Percentiles rank a stretch among this genome's conserved stretches.
Conservation (phyloP, 2,888 invertebrate species). For the Morinoia aosen region DNA sequence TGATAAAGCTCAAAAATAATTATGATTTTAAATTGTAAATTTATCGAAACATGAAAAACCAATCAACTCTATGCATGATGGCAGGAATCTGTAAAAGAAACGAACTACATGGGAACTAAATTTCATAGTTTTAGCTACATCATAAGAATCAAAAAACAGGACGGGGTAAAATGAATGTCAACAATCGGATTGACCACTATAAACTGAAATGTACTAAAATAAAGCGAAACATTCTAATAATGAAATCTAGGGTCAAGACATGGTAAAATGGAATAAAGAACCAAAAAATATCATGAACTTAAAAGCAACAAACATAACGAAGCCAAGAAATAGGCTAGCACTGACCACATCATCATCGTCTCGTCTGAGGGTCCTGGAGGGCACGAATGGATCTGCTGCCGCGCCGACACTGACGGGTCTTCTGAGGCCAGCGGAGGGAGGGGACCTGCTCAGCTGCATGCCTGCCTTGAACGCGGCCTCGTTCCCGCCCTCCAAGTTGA, state of each 20-base stretch:
- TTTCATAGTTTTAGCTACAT: too few species aligned
- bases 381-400: constrained; percentile 55
- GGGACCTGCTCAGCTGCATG: constrained; percentile 54
- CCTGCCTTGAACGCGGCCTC: constrained; percentile 59
- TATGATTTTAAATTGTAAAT: too few species aligned
- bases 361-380: constrained; percentile 56
- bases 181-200: too few species aligned
- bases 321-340: not conserved
- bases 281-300: too few species aligned
- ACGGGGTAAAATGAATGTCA: too few species aligned
- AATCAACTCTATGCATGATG: too few species aligned
- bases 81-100: too few species aligned
- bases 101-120: too few species aligned
- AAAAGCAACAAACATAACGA: not conserved
- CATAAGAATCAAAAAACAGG: too few species aligned
- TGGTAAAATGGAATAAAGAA: not conserved
- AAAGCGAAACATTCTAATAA: not conserved
- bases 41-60: too few species aligned
- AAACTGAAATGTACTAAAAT: not conserved
- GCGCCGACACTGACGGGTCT: constrained; percentile 62
- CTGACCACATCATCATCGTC: constrained; percentile 64
- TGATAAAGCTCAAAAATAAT: too few species aligned
- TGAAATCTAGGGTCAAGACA: not conserved
- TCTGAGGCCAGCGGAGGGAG: constrained; percentile 58
- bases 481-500: constrained; percentile 58